Evolutionary conservation across 1,140 invertebrate species (phyloP), one percentile per base, ranked within the genome.

Genomic region (Stratiolaelaps scimitus): DNA sequence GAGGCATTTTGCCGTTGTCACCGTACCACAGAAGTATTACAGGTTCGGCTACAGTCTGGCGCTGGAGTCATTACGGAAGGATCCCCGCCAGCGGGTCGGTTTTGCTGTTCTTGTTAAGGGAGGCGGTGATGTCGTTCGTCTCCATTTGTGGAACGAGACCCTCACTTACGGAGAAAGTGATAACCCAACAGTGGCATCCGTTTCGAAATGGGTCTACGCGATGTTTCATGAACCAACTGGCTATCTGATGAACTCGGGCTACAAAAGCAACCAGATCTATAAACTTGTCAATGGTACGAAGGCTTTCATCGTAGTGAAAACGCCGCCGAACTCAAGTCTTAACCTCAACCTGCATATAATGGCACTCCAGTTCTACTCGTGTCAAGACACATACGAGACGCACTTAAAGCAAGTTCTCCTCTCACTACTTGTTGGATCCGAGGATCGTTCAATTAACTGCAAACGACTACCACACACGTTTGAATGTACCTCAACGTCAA

Each of bases 51-150:
- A 60, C 10, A 60, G 26, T n/a, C 10, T 60, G 23, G 53, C 53
- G 13, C 53, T 60, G 1, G 53, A 60, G 26, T 26, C 53, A 2
- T 60, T 60, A 23, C 17, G 53, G 20, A 26, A 34, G 26, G 53
- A 60, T 60, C 53, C 53, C 26, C 53, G 34, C 15, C 53, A 60
- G 53, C 53, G 53, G 26, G 53, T 60, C 34, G 53, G 53, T 26
- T 60, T 19, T 23, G 53, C 53, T 2, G 17, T 60, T 15, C 26
- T 26, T 29, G 47, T 7, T 48, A 23, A 20, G 7, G 26, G 20
- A 26, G 17, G 17, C 53, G 53, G 26, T 20, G 15, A 26, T 15
- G 23, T 2, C 15, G 34, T 60, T 13, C 53, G 20, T 2, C 53
- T 60, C 6, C 53, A 60, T 10, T 10, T 60, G 53, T 29, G 53